Evolutionary conservation across 1,140 invertebrate species (phyloP).

Genomic region (Bombus huntii): DNA sequence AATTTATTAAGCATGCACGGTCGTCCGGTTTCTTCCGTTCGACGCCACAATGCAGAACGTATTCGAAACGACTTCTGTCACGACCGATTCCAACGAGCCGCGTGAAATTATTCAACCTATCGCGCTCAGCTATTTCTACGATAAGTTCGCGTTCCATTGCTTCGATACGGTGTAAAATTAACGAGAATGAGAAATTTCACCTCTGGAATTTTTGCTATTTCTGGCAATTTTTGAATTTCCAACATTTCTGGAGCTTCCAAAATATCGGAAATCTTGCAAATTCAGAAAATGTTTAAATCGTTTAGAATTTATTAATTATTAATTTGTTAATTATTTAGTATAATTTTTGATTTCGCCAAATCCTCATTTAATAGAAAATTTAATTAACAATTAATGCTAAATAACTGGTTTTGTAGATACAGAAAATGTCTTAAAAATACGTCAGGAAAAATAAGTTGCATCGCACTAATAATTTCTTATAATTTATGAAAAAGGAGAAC

Average conservation of each 20-base stretch:
- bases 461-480: not conserved
- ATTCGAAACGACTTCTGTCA: conserved; percentile 44
- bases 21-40: conserved; percentile 24
- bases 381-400: no score
- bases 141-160: conserved; percentile 4
- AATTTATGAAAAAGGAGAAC: not conserved
- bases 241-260: not conserved
- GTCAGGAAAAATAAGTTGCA: no score
- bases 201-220: not conserved
- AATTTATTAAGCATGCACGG: conserved; percentile 49
- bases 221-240: not conserved
- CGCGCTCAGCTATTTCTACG: not conserved
- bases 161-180: not conserved
- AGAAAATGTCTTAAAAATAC: no score
- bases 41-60: conserved; percentile 39
- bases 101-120: conserved; percentile 31
- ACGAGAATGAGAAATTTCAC: not conserved
- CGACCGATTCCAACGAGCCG: conserved; percentile 21
- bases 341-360: no score
- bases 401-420: no score
- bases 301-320: not conserved
- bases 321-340: no score
- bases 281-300: not conserved
- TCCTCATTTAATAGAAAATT: no score
- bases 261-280: not conserved